Percentiles rank a stretch among this genome's conserved stretches.
Evolutionary conservation across 2,888 invertebrate species (phyloP).

Genomic region (Chymomyza amoena): DNA sequence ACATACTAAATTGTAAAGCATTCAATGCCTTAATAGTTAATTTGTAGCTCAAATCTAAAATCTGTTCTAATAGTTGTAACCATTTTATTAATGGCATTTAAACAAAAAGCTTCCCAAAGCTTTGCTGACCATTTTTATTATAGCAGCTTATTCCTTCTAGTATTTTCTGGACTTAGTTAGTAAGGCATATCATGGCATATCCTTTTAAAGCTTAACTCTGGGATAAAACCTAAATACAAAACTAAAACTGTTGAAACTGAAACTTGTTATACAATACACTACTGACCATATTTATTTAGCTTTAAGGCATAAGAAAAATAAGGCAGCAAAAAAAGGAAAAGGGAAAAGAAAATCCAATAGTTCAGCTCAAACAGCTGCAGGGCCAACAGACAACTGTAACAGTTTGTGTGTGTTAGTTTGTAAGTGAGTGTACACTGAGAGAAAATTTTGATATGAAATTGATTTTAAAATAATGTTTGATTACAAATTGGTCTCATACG

Average conservation of each 20-base stretch:
- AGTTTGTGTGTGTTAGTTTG: slow-evolving; percentile 9
- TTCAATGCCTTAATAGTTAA: too few relatives aligned
- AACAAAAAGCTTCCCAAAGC: too few relatives aligned
- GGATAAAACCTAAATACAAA: not conserved
- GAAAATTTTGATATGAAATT: too few relatives aligned
- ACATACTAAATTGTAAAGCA: too few relatives aligned
- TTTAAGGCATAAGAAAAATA: slow-evolving; percentile 31
- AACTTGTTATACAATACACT: slow-evolving; percentile 41
- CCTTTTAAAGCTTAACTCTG: not conserved
- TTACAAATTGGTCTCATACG: too few relatives aligned
- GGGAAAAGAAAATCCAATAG: slow-evolving; percentile 7
- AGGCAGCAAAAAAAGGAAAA: slow-evolving; percentile 28
- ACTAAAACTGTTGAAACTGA: not conserved
- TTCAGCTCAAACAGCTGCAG: not conserved
- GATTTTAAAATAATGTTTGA: too few relatives aligned
- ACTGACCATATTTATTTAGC: slow-evolving; percentile 45
- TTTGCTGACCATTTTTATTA: too few relatives aligned
- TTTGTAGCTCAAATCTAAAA: too few relatives aligned
- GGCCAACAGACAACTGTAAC: not conserved
- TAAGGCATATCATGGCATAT: not conserved
- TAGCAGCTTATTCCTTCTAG: not conserved
- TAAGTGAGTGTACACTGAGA: not conserved
- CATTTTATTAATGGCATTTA: too few relatives aligned
- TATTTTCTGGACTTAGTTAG: not conserved
- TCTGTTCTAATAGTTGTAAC: too few relatives aligned